Conservation (phyloP, 2,113 vertebrate species). For the Eudyptes chrysolophus region DNA sequence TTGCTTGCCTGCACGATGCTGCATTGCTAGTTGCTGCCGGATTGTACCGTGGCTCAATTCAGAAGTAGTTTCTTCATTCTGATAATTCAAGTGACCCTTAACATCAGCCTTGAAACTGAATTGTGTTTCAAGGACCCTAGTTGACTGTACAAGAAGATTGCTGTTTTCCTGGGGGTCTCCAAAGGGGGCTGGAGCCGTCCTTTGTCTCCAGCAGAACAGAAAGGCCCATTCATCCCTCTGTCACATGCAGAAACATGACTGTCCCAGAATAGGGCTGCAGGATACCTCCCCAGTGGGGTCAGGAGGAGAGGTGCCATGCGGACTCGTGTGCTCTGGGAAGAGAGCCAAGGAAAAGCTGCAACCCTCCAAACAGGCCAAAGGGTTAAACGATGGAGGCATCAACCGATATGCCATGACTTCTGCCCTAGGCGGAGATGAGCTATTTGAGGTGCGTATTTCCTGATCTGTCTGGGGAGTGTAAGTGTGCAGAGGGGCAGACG, state of each 20-base stretch:
- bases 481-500: neutral
- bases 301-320: neutral
- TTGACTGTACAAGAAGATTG: neutral
- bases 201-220: neutral
- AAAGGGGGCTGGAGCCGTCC: neutral
- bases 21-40: neutral
- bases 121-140: neutral
- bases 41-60: neutral
- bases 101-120: neutral
- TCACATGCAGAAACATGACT: conserved; percentile 46
- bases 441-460: neutral
- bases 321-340: neutral
- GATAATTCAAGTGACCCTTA: rapidly evolving
- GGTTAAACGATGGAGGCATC: neutral
- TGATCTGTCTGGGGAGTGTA: neutral
- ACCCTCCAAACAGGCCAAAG: neutral
- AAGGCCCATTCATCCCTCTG: conserved; percentile 12
- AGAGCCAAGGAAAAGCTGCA: neutral
- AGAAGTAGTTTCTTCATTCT: neutral
- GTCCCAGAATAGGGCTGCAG: neutral
- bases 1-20: neutral
- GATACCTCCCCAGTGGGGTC: neutral
- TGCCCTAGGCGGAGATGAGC: neutral
- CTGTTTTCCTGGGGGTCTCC: neutral
- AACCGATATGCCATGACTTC: rapidly evolving